phyloP scores from a whole-genome alignment of 2,888 invertebrate genomes.

The Cyclophora albipunctata region DNA sequence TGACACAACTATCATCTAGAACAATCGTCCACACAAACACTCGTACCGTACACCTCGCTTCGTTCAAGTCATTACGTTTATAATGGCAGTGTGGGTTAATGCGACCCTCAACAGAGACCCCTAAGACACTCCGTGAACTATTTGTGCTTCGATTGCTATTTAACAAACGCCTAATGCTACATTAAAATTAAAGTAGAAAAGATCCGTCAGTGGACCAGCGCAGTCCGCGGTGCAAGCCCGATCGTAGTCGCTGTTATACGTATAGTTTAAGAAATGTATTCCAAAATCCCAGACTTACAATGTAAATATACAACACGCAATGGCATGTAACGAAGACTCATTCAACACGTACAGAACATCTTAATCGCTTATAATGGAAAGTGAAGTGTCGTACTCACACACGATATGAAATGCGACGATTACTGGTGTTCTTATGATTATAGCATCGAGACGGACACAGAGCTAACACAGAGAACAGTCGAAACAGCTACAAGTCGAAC shows the following conservation, averaged over 20 bases:
- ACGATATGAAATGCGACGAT: neutral
- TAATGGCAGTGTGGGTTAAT: conserved; percentile 70
- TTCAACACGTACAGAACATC: conserved; percentile 61
- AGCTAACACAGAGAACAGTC: too few relatives aligned
- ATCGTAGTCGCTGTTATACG: conserved; percentile 53
- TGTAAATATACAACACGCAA: conserved; percentile 56
- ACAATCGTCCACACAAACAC: conserved; percentile 42
- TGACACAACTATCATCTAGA: conserved; percentile 34
- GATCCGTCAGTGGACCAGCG: conserved; percentile 53
- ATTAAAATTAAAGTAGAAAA: conserved; percentile 50
- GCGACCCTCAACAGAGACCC: conserved; percentile 43
- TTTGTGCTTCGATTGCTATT: conserved; percentile 61
- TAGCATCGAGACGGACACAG: conserved; percentile 39
- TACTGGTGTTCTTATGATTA: conserved; percentile 2
- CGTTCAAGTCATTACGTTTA: conserved; percentile 40
- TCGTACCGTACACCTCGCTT: conserved; percentile 31
- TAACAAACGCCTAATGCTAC: conserved; percentile 55
- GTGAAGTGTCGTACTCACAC: neutral
- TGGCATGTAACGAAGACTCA: conserved; percentile 69
- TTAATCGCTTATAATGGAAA: neutral
- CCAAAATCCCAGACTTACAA: conserved; percentile 62
- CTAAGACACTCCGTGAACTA: conserved; percentile 60
- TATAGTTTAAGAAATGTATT: conserved; percentile 68
- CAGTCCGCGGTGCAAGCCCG: conserved; percentile 67
- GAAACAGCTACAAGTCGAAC: too few relatives aligned